Percentiles rank a stretch among this genome's conserved stretches.
Conservation (phyloP, 2,797 vertebrate species). For the Limnodromus scolopaceus region DNA sequence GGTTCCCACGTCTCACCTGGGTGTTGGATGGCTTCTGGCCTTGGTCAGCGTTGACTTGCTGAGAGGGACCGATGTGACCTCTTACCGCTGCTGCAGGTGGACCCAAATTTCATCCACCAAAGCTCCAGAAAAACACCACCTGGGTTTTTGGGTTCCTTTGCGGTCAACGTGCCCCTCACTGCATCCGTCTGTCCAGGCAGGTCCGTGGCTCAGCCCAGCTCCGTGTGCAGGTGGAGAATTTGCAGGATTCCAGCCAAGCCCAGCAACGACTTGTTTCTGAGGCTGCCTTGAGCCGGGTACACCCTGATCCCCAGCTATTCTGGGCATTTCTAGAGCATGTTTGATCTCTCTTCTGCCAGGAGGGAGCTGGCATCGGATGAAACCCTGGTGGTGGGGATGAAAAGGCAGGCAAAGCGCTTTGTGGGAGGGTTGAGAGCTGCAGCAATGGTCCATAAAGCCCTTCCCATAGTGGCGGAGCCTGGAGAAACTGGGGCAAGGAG, state of each 20-base stretch:
- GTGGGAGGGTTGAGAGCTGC: not conserved
- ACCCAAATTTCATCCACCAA: not conserved
- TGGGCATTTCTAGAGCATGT: not conserved
- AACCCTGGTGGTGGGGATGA: fast-evolving
- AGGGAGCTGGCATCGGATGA: not conserved
- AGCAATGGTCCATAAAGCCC: not conserved
- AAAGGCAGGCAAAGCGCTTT: not conserved
- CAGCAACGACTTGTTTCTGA: not conserved
- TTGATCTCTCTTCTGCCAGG: not conserved
- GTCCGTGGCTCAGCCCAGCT: not conserved
- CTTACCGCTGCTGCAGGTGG: not conserved
- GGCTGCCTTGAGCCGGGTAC: not conserved
- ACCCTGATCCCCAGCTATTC: not conserved
- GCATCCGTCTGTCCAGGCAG: not conserved
- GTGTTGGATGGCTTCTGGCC: not conserved
- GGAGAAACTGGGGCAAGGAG: not conserved
- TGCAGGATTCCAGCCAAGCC: not conserved
- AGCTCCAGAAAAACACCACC: fast-evolving
- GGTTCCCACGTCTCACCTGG: fast-evolving
- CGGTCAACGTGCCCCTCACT: not conserved
- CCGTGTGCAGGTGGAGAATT: not conserved
- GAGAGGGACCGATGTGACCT: fast-evolving
- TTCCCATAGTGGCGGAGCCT: not conserved
- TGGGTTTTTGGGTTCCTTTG: not conserved
- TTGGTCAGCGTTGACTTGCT: fast-evolving